Evolutionary conservation across 2,113 vertebrate species (phyloP).

Genomic region (Prionailurus viverrinus): DNA sequence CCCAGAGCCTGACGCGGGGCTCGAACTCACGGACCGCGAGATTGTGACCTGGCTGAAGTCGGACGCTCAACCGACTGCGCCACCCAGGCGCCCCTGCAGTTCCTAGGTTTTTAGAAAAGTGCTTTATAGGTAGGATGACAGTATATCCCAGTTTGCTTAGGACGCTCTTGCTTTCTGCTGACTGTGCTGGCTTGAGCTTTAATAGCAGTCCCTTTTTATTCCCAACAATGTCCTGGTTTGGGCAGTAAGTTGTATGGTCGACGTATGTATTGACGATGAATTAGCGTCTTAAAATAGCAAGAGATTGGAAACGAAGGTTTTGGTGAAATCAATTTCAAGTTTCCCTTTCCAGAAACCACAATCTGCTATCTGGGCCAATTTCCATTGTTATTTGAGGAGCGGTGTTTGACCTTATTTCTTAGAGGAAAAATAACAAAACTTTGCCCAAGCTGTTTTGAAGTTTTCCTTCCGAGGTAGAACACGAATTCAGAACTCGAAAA

Average conservation of each 20-base stretch:
- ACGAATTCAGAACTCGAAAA: not conserved
- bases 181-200: not conserved
- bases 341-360: accelerated
- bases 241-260: not conserved
- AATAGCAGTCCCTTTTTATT: not conserved
- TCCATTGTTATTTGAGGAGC: not conserved
- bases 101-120: not conserved
- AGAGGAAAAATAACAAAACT: not conserved
- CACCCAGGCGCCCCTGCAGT: no score
- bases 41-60: no score
- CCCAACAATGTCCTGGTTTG: not conserved
- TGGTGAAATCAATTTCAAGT: not conserved
- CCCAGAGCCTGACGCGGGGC: no score
- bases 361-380: not conserved
- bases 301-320: not conserved
- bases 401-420: not conserved
- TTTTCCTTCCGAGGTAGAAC: not conserved
- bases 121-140: not conserved
- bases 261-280: not conserved
- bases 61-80: no score
- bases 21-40: no score
- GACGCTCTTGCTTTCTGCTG: not conserved
- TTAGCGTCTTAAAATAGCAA: not conserved
- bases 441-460: not conserved
- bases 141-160: accelerated